A percentile compares a stretch with the other conserved stretches of the same genome.
Evolutionary conservation across 2,888 invertebrate genomes (phyloP).

Genomic region (Zaprionus lineosus): DNA sequence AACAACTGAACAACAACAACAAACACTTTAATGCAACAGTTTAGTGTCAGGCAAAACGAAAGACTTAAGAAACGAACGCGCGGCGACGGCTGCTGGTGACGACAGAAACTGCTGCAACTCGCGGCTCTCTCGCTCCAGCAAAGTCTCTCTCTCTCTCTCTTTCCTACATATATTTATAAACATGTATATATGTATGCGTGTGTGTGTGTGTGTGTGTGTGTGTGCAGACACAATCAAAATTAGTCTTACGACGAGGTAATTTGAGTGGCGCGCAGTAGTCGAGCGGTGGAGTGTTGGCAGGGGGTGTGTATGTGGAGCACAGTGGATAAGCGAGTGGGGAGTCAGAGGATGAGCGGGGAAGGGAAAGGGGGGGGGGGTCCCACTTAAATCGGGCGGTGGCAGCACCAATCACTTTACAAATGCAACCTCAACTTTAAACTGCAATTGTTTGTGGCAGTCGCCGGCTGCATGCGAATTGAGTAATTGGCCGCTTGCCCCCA

Average conservation of each 20-base stretch:
- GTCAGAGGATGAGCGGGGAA: background rate
- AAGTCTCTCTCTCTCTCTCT: background rate
- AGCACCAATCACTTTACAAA: conserved; percentile 47
- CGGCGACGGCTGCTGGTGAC: conserved; percentile 47
- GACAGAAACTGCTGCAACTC: conserved; percentile 46
- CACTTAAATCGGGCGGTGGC: conserved; percentile 42
- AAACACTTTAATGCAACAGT: conserved; percentile 72
- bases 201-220: conserved; percentile 26
- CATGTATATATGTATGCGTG: conserved; percentile 9
- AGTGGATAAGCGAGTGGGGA: background rate
- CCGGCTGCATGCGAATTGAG: conserved; percentile 56
- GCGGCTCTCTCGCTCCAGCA: background rate
- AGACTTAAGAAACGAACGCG: conserved; percentile 77
- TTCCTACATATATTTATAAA: conserved; percentile 9
- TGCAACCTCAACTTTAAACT: conserved; percentile 64
- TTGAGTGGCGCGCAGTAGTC: conserved; percentile 51
- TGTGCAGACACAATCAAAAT: conserved; percentile 54
- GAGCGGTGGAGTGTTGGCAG: conserved; percentile 6
- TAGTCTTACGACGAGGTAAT: conserved; percentile 57
- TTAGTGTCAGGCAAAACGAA: conserved; percentile 72
- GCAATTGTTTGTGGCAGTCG: conserved; percentile 61
- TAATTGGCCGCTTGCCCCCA: conserved; percentile 60
- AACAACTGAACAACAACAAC: conserved; percentile 21
- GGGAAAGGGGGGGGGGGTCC: background rate
- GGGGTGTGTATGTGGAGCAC: background rate